Percentiles rank a stretch among this genome's conserved stretches.
Conservation (phyloP, 2,888 invertebrate genomes). For the Meghimatium bilineatum region DNA sequence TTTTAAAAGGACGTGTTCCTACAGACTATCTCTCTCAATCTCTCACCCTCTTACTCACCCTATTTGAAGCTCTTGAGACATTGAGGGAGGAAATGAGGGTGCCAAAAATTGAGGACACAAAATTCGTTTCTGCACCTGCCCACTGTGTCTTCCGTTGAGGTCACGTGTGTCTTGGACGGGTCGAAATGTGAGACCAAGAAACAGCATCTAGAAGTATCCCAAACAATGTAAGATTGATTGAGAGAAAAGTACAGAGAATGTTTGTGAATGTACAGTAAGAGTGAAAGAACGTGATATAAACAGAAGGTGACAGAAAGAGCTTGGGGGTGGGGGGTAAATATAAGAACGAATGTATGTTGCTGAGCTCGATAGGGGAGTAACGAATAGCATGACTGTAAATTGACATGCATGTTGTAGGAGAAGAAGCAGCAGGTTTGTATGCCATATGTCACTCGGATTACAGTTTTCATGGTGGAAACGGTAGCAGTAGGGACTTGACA, state of each 20-base stretch:
- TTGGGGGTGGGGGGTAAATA: too few species aligned
- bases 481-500: too few species aligned
- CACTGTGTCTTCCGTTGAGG: background rate
- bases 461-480: too few species aligned
- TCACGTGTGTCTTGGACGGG: background rate
- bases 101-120: background rate
- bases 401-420: too few species aligned
- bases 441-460: too few species aligned
- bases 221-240: background rate
- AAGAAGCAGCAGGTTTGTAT: too few species aligned
- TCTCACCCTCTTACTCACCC: background rate
- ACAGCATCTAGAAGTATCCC: background rate
- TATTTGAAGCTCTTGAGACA: background rate
- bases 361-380: too few species aligned
- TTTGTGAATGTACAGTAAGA: too few species aligned
- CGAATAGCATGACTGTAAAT: too few species aligned
- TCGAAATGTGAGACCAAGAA: constrained; percentile 7
- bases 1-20: background rate
- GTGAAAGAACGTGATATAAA: too few species aligned
- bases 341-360: too few species aligned
- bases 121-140: background rate
- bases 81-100: background rate
- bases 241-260: background rate
- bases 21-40: background rate
- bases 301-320: too few species aligned